Percentiles rank a stretch among this genome's conserved stretches.
Conservation (phyloP, 2,113 vertebrate species). For the Percina caprodes region DNA sequence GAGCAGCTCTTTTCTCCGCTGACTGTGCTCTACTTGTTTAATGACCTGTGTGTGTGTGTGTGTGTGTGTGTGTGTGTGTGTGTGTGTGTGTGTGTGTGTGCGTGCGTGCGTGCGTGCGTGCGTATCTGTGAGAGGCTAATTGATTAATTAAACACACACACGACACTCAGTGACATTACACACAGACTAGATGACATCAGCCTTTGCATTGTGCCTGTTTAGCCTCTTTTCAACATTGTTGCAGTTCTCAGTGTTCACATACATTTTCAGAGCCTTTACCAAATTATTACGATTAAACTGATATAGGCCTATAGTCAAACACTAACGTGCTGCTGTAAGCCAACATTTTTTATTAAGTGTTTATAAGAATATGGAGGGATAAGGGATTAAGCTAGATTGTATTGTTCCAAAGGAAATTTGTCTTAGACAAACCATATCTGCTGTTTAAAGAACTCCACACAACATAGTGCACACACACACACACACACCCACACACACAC, state of each 20-base stretch:
- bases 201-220: background rate
- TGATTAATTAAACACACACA: slow-evolving; percentile 22
- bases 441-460: no score
- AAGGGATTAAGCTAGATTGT: no score
- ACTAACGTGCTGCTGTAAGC: background rate
- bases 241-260: background rate
- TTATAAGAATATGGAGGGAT: background rate
- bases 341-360: background rate
- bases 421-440: no score
- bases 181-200: slow-evolving; percentile 2
- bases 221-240: background rate
- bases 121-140: slow-evolving; percentile 32
- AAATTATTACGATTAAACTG: background rate
- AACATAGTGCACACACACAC: no score
- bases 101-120: slow-evolving; percentile 20
- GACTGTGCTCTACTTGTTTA: background rate
- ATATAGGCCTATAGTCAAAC: background rate
- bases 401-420: no score
- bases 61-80: background rate
- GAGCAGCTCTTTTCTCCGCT: slow-evolving; percentile 27
- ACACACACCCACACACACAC: no score
- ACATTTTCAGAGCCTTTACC: background rate
- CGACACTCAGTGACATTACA: slow-evolving; percentile 1
- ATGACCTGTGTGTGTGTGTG: background rate
- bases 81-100: slow-evolving; percentile 10